Evolutionary conservation across 2,797 vertebrate species (phyloP), one percentile per base, ranked within the genome.

Genomic region (Gallinago solitaria): DNA sequence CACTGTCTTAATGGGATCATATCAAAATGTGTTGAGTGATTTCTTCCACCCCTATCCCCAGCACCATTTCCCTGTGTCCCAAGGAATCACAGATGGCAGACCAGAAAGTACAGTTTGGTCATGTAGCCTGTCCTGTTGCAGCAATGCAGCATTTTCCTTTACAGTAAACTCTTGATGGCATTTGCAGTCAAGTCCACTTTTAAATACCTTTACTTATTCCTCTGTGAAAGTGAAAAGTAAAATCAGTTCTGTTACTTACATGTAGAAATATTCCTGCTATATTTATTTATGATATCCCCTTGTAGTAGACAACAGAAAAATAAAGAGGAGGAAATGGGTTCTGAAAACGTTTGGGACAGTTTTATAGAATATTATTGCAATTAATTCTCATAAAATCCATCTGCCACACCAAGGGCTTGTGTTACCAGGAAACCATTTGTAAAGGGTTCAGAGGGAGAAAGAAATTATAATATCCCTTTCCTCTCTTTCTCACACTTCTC

Each of bases 381-480:
- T 95, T 96, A 96, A 91, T 93, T 94, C 82, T 93, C 84, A 89
- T 92, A 95, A 96, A 96, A 94, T 80, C 92, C 92, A 95, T 96
- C 91, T 96, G 91, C 84, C 43, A 69, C 83, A 94, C 82, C 50
- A 90, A 88, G 73, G 69, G 76, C 69, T 95, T 94, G 76, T 89
- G 89, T 96, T 97, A 95, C 95, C 92, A 96, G 94, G 79, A 96
- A 96, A 93, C 32, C 57, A 89, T 94, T 93, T 94, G 19, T 83
- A 93, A 83, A 94, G 59, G 12, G 41, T 91, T 96, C 87, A 80
- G 84, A 90, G 81, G 60, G 84, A 90, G 64, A 94, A 85, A 89
- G 87, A 94, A 92, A 97, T 95, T 75, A 82, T 48, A 93, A 84
- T 90, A 92, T 87, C 90, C 53, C 64, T 85, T 92, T 93, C 84